phyloP scores from a whole-genome alignment of 2,797 vertebrate genomes.

The Sebastes baramenuke region DNA sequence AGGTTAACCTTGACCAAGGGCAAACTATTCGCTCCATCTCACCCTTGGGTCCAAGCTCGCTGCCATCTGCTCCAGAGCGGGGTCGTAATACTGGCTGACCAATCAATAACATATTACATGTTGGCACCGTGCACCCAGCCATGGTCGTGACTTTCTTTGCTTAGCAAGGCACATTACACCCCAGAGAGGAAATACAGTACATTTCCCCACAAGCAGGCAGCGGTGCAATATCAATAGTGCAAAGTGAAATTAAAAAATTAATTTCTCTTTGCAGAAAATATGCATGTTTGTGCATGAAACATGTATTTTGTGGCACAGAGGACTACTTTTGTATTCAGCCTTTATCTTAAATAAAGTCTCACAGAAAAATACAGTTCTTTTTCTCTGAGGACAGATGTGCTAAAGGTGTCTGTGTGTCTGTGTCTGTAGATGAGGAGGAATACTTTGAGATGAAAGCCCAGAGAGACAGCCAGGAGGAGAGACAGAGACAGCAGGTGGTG shows the following conservation, averaged over 20 bases:
- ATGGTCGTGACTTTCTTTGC: conserved; percentile 30
- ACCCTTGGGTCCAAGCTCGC: conserved; percentile 58
- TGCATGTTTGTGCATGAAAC: not conserved
- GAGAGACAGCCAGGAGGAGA: conserved; percentile 31
- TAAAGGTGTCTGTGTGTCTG: conserved; percentile 2
- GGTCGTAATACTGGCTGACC: conserved; percentile 59
- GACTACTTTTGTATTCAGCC: conserved; percentile 20
- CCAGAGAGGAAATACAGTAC: conserved; percentile 10
- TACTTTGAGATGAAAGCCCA: conserved; percentile 49
- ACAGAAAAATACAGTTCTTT: conserved; percentile 12
- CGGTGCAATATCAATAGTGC: not conserved
- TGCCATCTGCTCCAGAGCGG: conserved; percentile 72
- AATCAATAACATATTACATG: conserved; percentile 68
- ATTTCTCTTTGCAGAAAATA: conserved; percentile 20
- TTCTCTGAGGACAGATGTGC: conserved; percentile 20
- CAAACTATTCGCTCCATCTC: conserved; percentile 63
- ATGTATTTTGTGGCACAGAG: not conserved
- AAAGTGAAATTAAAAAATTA: conserved; percentile 32
- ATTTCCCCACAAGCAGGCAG: conserved; percentile 10
- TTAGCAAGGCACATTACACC: conserved; percentile 34
- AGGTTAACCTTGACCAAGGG: conserved; percentile 73
- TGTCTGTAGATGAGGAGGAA: conserved; percentile 7
- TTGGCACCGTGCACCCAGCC: conserved; percentile 20
- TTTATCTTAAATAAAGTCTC: conserved; percentile 17
- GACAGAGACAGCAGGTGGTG: conserved; percentile 54